phyloP scores from a whole-genome alignment of 1,140 invertebrate species.

The Penaeus japonicus region DNA sequence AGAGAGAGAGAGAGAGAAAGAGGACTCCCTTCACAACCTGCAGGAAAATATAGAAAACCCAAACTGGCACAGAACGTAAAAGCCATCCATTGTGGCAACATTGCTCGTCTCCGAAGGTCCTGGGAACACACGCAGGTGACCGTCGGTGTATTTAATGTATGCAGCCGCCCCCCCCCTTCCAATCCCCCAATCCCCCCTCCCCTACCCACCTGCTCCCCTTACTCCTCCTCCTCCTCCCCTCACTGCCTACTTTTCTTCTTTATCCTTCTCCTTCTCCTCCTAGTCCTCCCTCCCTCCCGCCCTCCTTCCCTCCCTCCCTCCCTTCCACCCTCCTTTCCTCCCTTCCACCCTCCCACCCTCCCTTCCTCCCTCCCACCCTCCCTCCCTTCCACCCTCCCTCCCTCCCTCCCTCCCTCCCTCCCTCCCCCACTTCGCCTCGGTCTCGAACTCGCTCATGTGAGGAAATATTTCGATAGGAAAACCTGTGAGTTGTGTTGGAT shows the following conservation, averaged over 20 bases:
- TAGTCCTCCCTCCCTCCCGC: neutral
- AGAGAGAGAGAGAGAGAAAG: neutral
- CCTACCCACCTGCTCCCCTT: neutral
- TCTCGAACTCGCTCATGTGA: constrained; percentile 19
- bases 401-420: neutral
- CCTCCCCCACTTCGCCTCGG: neutral
- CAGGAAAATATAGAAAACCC: neutral
- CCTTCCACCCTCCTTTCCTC: neutral
- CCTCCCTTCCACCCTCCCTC: neutral
- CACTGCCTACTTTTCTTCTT: neutral
- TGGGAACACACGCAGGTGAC: constrained; percentile 49
- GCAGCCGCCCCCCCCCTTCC: constrained; percentile 1
- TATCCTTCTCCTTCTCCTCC: neutral
- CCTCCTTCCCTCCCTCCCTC: neutral
- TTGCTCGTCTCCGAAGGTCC: constrained; percentile 23
- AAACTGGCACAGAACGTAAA: neutral
- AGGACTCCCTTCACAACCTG: no score
- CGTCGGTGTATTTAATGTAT: constrained; percentile 50
- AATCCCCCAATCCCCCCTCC: neutral
- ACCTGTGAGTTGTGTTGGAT: neutral
- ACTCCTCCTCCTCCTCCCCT: neutral
- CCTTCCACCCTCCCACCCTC: neutral
- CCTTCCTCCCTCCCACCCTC: neutral
- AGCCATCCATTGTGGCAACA: constrained; percentile 45
- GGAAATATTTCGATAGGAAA: constrained; percentile 32